Evolutionary conservation across 2,888 invertebrate species (phyloP), one percentile per base, ranked within the genome.

Genomic region (Pristionchus mayeri): DNA sequence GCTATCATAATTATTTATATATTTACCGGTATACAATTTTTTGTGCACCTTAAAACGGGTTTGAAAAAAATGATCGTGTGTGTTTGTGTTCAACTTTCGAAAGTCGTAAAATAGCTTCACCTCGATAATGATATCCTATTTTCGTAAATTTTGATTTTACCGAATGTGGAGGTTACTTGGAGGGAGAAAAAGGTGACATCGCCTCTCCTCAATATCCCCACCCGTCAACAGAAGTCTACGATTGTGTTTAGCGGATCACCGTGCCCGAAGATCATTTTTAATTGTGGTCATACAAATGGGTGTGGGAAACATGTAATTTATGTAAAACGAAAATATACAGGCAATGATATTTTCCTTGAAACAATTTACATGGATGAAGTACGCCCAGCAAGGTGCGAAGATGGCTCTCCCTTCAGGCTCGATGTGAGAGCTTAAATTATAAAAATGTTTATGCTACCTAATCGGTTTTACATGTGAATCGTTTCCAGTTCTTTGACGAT

Each of bases 191-290:
- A 16, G 63, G 63, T 30, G 63, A 63, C 18, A 63, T 63, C 21
- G 6, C 63, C 34, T 30, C 30, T 63, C 63, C 63, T 34, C 63
- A 63, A 63, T 63, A 63, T 63, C 63, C 63, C 16, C 63, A 63
- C 63, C 30, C 27, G 34, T 63, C 63, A 34, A 63, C 16, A 3
- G 63, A 63, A 1, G 34, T 30, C 34, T 63, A 63, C 16, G 63
- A 63, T 34, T 63, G 63, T 18, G 34, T 63, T 3, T 63, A 34
- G 63, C 4, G 63, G 34, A 63, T 63, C 3, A 4, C 63, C 63
- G 63, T 63, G 16, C 63, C 63, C 4, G 13, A 6, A 30, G 63
- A 34, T 63, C 11, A n/a, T n/a, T n/a, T n/a, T n/a, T n/a, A n/a
- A n/a, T n/a, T n/a, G n/a, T n/a, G n/a, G n/a, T n/a, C n/a, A n/a